Conservation (phyloP, 2,113 vertebrate species). For the Malaclemys terrapin region DNA sequence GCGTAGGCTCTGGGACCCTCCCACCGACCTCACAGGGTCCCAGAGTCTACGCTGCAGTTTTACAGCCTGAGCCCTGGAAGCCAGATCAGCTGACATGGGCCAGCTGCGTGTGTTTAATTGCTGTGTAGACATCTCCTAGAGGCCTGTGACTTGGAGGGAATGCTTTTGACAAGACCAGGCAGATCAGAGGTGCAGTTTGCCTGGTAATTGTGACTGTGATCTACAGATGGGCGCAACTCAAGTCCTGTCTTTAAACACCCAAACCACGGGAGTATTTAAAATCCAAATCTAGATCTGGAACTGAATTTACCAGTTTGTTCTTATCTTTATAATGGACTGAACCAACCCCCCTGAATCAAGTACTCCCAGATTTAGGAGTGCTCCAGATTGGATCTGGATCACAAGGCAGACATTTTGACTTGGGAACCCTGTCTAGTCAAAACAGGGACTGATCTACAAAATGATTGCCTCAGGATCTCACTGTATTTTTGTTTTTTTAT, state of each 20-base stretch:
- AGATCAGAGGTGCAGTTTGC: neutral
- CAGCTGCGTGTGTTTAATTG: neutral
- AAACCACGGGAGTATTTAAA: neutral
- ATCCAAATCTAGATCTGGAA: neutral
- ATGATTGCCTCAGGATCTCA: neutral
- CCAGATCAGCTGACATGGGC: neutral
- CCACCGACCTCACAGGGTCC: too few relatives aligned
- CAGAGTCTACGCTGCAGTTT: neutral
- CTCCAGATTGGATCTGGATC: neutral
- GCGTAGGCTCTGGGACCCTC: neutral
- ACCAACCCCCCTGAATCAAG: neutral
- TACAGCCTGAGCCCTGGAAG: neutral
- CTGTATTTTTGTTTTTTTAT: neutral
- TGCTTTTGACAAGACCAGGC: neutral
- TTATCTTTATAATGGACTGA: neutral
- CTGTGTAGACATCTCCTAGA: neutral
- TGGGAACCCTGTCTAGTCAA: neutral
- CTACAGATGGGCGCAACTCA: neutral
- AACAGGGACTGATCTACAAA: neutral
- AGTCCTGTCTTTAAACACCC: neutral
- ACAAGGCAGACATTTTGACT: neutral
- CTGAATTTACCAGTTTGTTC: neutral
- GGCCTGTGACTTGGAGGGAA: neutral
- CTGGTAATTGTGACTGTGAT: neutral
- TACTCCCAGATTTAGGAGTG: neutral